Evolutionary conservation across 2,113 vertebrate genomes (phyloP), one percentile per base, ranked within the genome.

Genomic region (Pao palembangensis): DNA sequence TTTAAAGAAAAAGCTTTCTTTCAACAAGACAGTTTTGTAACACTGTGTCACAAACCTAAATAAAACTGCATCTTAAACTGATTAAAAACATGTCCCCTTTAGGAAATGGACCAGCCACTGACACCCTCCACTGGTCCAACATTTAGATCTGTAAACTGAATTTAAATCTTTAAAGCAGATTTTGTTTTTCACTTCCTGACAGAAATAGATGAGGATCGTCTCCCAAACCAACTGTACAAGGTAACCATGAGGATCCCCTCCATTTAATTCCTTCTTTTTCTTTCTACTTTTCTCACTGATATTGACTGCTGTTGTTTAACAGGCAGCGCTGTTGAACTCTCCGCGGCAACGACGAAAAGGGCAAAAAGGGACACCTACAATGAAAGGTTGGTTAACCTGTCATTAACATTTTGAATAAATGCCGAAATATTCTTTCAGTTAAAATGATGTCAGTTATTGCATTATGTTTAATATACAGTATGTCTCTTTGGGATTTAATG

Each of bases 131-230:
- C 28, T 31, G 28, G 8, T 31, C 21, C 21, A 31, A 5, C 8
- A 31, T 31, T 31, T 31, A 5, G 28, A 6, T 31, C 28, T 31
- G 28, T 31, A 6, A 31, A 31, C 8, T 31, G 28, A 31, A 31
- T 31, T 31, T 31, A 5, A 8, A 31, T 31, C 28, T 31, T 31
- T 31, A 34, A 43, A 69, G 67, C 5, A 58, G 31, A 43, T 44
- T 60, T 13, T 73, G 51, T 80, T 21, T 75, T 46, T 55, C 16
- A 15, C 21, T 75, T 48, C 50, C 19, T 74, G 52, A 15, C 83
- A 95, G 94, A 96, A 88, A 88, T 96, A 43, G 94, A 96, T 75
- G 94, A 96, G 89, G 94, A 96, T 74, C 90, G 93, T 52, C 90
- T 94, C 53, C 93, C 94, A 58, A 94, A 94, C 79, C 91, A 93